A percentile compares a stretch with the other conserved stretches of the same genome.
phyloP scores from a whole-genome alignment of 1,140 invertebrate genomes.

The Neotoxoptera formosana region DNA sequence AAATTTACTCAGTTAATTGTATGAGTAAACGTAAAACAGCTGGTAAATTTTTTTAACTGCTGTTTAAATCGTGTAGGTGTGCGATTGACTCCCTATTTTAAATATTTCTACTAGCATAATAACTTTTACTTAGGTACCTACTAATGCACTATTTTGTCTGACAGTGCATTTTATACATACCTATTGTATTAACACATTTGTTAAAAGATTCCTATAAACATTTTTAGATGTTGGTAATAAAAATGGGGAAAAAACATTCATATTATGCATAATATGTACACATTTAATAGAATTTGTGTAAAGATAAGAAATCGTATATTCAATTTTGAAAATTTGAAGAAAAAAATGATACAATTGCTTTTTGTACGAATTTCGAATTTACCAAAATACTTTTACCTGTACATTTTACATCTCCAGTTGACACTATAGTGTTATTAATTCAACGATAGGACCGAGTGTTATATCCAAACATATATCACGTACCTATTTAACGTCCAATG shows the following conservation, averaged over 20 bases:
- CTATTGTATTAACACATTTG: no score
- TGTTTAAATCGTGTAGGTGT: not conserved
- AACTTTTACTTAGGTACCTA: not conserved
- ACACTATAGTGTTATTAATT: not conserved
- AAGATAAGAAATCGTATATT: not conserved
- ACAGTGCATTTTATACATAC: not conserved
- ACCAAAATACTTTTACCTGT: not conserved
- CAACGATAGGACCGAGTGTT: not conserved
- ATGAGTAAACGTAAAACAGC: not conserved
- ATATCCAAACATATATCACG: not conserved
- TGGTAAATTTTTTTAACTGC: not conserved
- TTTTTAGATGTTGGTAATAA: no score
- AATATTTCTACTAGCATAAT: not conserved
- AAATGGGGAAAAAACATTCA: no score
- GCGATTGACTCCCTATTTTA: not conserved
- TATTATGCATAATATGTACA: not conserved
- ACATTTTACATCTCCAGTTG: not conserved
- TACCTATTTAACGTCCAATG: not conserved
- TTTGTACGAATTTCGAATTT: not conserved
- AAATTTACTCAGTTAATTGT: not conserved
- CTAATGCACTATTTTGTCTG: not conserved
- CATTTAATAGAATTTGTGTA: not conserved
- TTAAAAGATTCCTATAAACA: no score
- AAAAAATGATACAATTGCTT: not conserved
- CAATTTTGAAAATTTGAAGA: not conserved